Evolutionary conservation across 2,888 invertebrate genomes (phyloP).

Genomic region (Nowickia ferox): DNA sequence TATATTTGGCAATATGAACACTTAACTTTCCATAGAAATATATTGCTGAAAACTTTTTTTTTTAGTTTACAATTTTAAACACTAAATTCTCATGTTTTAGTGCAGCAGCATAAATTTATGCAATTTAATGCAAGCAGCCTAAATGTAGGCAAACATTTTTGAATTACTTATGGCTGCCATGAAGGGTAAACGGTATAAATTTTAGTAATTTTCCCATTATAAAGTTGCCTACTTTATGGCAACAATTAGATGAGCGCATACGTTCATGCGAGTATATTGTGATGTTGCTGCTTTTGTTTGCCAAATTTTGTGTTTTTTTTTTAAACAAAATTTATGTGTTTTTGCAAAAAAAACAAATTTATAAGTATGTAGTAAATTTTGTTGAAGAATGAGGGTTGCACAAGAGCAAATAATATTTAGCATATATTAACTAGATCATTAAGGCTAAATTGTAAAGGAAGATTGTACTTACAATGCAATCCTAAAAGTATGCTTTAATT

Average conservation of each 20-base stretch:
- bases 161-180: background rate
- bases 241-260: conserved; percentile 44
- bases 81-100: conserved; percentile 22
- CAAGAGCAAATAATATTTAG: background rate
- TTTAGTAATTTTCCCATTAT: conserved; percentile 32
- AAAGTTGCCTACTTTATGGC: conserved; percentile 55
- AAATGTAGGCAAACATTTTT: conserved; percentile 47
- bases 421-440: conserved; percentile 17
- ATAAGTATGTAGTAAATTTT: conserved; percentile 19
- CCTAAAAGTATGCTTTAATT: too few relatives aligned
- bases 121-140: conserved; percentile 47
- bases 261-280: background rate
- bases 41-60: background rate
- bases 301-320: background rate
- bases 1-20: conserved; percentile 30
- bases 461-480: background rate
- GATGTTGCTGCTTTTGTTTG: conserved; percentile 10
- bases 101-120: conserved; percentile 21
- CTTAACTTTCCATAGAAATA: conserved; percentile 10
- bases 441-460: background rate
- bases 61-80: background rate
- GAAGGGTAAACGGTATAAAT: conserved; percentile 1
- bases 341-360: conserved; percentile 25
- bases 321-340: background rate
- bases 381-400: background rate